Conservation (phyloP, 2,888 invertebrate genomes). For the Zygogramma bicolorata region DNA sequence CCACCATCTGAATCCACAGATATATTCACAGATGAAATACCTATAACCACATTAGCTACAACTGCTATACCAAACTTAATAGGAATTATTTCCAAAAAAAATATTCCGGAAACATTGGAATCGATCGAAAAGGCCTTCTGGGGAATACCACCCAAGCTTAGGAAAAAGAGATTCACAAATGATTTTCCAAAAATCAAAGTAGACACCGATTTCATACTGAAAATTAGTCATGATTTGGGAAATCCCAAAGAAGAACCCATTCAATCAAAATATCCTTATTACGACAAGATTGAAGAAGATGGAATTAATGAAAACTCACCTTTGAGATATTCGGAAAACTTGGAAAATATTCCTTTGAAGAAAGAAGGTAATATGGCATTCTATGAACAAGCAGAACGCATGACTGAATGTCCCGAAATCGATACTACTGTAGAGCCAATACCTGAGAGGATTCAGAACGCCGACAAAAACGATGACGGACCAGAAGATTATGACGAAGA, state of each 20-base stretch:
- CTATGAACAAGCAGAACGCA: slow-evolving; percentile 74
- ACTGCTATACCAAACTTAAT: slow-evolving; percentile 40
- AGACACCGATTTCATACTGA: slow-evolving; percentile 56
- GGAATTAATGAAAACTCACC: slow-evolving; percentile 71
- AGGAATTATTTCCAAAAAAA: background rate
- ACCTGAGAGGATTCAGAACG: slow-evolving; percentile 66
- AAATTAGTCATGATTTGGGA: slow-evolving; percentile 49
- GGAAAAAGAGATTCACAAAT: slow-evolving; percentile 46
- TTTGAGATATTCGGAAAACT: slow-evolving; percentile 75
- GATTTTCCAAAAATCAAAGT: slow-evolving; percentile 54
- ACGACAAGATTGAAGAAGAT: slow-evolving; percentile 63
- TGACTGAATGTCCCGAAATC: slow-evolving; percentile 70
- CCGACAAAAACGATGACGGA: slow-evolving; percentile 60
- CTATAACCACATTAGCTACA: slow-evolving; percentile 42
- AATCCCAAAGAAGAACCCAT: slow-evolving; percentile 44
- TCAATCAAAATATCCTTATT: slow-evolving; percentile 76
- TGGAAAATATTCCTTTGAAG: slow-evolving; percentile 74
- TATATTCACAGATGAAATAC: slow-evolving; percentile 37
- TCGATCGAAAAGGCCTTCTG: slow-evolving; percentile 28
- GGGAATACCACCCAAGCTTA: slow-evolving; percentile 13
- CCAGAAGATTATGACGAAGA: slow-evolving; percentile 48
- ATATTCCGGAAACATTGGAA: slow-evolving; percentile 19
- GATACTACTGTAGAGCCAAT: slow-evolving; percentile 70
- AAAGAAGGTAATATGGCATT: slow-evolving; percentile 77
- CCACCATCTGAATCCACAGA: slow-evolving; percentile 29